Base-by-base conservation (phyloP, 2,797 vertebrate genomes). In the Steatocranus sp. region DNA sequence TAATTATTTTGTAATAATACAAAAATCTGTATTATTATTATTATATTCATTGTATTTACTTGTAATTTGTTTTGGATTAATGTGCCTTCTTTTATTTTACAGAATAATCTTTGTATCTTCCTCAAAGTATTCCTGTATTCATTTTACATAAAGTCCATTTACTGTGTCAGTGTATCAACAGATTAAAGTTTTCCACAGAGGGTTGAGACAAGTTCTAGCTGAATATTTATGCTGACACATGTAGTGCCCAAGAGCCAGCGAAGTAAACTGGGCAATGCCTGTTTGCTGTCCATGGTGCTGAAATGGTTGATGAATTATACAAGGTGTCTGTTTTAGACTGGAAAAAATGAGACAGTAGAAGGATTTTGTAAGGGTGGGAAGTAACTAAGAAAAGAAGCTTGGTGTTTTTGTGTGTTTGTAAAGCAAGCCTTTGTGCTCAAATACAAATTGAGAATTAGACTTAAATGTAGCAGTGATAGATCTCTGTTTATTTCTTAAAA, bases 261-360 rank as follows among this genome's bases (percentile, higher is more conserved):
- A 73, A 48, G 25, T 48, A n/a, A 48, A 73, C 66, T 30, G n/a
- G 36, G 15, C 18, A 23, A 9, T 58, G n/a, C n/a, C n/a, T 18
- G 46, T 66, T 70, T 54, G 9, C 68, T 80, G 68, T 80, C 68
- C 68, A 5, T 80, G 79, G 51, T 80, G 79, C 79, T 80, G 79
- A 75, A 80, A 23, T 30, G 25, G 66, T 0, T 73, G 66, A 30
- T 12, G 25, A 73, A n/a, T 48, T 73, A 30, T 27, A 30, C 25
- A 46, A 46, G 23, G 66, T 46, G 41, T 11, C 41, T 25, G 9
- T 46, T 48, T 70, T 48, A 46, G 23, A 18, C 17, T 46, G 41
- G 25, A 46, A 70, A 27, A 70, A 70, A 18, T 27, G 14, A 46
- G 23, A 46, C 23, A 70, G 14, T 14, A 46, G 41, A 46, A 46